Evolutionary conservation across 30 jellyfish, hydroid and myxozoan species (phyloP), one percentile per base, ranked within the genome.

Genomic region (Cassiopea xamachana): DNA sequence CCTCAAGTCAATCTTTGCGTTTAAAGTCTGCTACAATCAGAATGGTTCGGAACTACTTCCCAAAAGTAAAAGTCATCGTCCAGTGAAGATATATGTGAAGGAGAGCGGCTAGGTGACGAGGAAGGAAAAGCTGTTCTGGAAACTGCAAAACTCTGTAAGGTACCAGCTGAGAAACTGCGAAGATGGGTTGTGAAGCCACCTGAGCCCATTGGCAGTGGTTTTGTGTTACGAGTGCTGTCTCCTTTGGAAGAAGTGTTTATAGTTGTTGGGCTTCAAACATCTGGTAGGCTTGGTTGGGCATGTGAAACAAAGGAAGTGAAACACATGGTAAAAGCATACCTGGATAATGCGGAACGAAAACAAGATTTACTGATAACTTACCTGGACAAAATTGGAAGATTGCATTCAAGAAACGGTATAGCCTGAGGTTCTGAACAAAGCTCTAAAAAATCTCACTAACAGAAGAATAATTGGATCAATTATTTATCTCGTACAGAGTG

Each of bases 351-450:
- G 9, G n/a, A 44, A 86, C 82, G 75, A 75, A 51, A 5, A 87
- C 94, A n/a, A 64, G 44, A 13, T 87, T 87, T 16, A 47, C 45
- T 46, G 93, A 87, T 39, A 81, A 88, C 69, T 17, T 48, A 39
- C 96, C 96, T 1, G 93, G 92, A 5, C 79, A 88, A 80, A 79
- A 88, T 68, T 88, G 94, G 96, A 10, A 47, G 78, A 88, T 88
- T 47, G 46, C 79, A 16, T 88, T 88, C 82, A 81, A 69, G 82
- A 19, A 59, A 48, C 80, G 94, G 48, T 81, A 48, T 79, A 88
- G 77, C 88, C 96, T 16, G 89, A 88, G 68, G 62, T 88, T 67
- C 51, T 88, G 79, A 80, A 91, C n/a, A 80, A 88, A 68, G 93
- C 94, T 19, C 75, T 94, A 80, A 72, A 60, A 44, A 60, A 61